Evolutionary conservation across 2,888 invertebrate genomes (phyloP).

Genomic region (Drosophila fungiperda): DNA sequence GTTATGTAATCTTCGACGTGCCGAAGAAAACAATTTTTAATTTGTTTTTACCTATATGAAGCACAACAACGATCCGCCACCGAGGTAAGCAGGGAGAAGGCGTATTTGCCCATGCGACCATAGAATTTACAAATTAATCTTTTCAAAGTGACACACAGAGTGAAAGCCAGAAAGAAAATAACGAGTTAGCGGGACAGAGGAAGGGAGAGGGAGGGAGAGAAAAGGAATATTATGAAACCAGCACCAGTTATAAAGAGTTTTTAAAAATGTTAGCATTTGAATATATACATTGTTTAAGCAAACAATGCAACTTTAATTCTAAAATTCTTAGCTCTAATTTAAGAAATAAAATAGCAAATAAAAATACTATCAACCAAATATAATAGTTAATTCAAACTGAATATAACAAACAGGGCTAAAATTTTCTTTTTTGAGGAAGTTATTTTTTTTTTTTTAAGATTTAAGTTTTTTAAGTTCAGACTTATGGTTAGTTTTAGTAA

Average conservation of each 20-base stretch:
- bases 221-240: conserved; percentile 33
- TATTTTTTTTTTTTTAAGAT: background rate
- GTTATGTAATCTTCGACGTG: background rate
- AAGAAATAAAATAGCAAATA: background rate
- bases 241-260: conserved; percentile 30
- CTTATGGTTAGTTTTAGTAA: background rate
- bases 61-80: conserved; percentile 90
- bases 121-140: conserved; percentile 87
- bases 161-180: conserved; percentile 20
- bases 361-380: background rate
- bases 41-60: conserved; percentile 88
- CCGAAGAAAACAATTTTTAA: background rate
- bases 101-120: conserved; percentile 89
- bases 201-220: conserved; percentile 13
- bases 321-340: background rate
- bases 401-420: background rate
- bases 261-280: conserved; percentile 6
- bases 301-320: background rate
- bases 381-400: background rate
- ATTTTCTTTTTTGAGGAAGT: background rate
- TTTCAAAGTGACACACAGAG: conserved; percentile 30
- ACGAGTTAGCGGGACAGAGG: conserved; percentile 1
- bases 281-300: background rate
- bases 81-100: conserved; percentile 89
- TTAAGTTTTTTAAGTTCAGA: conserved; percentile 2